Evolutionary conservation across 2,113 vertebrate species (phyloP), one percentile per base, ranked within the genome.

Genomic region (Tenebrosternarchus preto): DNA sequence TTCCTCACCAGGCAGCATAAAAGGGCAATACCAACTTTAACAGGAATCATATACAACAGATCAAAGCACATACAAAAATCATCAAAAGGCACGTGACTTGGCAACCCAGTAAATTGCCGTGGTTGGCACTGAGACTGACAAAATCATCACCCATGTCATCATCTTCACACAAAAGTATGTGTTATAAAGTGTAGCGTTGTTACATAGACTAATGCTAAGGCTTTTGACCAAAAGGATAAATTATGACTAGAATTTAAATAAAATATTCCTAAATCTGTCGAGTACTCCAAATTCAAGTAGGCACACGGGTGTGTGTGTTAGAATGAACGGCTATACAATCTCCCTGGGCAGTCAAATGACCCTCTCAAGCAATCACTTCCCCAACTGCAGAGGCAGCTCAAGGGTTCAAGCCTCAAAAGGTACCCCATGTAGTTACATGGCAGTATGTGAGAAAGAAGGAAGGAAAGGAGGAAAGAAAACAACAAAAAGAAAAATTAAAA

Each of bases 341-440:
- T 33, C 74, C 50, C 2, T 22, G 25, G 31, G 17, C 29, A 6
- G 63, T 36, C 16, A 33, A 31, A 50, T 31, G 63, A 66, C 25
- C 25, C 60, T 22, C 1, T 2, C 56, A 66, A 17, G 24, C 74
- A 17, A 3, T 9, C 56, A 59, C 19, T 59, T 59, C 56, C n/a
- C 64, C 64, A 67, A 67, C 64, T 33, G 33, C 64, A n/a, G 64
- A 67, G 31, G 11, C 19, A 19, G 33, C 31, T 61, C 57, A 61
- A 61, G 25, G 16, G 27, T 64, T 64, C 33, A 64, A 11, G 27
- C 75, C 24, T 61, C 15, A 7, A 67, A 67, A 50, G 12, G 1
- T 39, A 31, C 19, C 24, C 29, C 17, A 25, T 59, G 63, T 16
- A 16, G 55, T 22, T 78, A 70, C 22, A 60, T 46, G 24, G 22